A percentile compares a stretch with the other conserved stretches of the same genome.
Conservation (phyloP, 2,797 vertebrate genomes). For the Heteromormyrus szaboi region DNA sequence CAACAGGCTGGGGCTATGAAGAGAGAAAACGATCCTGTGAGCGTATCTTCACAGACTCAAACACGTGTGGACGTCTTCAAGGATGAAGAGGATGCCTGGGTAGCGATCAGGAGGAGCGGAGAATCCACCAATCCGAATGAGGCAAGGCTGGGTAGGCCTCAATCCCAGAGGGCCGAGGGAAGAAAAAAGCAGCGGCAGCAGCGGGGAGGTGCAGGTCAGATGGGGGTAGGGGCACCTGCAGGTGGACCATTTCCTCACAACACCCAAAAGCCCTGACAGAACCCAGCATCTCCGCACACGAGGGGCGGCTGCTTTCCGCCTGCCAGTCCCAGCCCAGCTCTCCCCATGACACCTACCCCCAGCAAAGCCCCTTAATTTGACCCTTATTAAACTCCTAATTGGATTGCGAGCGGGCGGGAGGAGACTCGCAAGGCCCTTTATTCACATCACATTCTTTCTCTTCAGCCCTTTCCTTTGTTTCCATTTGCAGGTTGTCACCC, state of each 20-base stretch:
- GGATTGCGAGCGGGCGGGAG: slow-evolving; percentile 74
- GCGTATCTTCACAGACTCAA: background rate
- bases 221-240: background rate
- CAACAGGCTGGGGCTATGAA: background rate
- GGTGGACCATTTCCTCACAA: background rate
- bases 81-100: background rate
- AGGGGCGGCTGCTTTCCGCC: background rate
- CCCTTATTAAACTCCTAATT: slow-evolving; percentile 91
- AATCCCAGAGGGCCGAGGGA: background rate
- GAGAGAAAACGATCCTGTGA: background rate
- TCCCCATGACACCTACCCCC: slow-evolving; percentile 68
- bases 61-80: background rate
- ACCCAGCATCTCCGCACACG: background rate
- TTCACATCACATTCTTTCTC: slow-evolving; percentile 53
- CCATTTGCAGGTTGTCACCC: slow-evolving; percentile 47
- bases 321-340: slow-evolving; percentile 47
- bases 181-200: slow-evolving; percentile 29
- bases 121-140: background rate
- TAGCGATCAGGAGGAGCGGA: background rate
- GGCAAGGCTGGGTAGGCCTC: background rate
- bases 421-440: slow-evolving; percentile 69
- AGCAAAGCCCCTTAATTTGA: slow-evolving; percentile 86
- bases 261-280: background rate
- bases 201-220: background rate
- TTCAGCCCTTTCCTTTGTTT: slow-evolving; percentile 40